Evolutionary conservation across 2,888 invertebrate genomes (phyloP).

Genomic region (Biston betularia): DNA sequence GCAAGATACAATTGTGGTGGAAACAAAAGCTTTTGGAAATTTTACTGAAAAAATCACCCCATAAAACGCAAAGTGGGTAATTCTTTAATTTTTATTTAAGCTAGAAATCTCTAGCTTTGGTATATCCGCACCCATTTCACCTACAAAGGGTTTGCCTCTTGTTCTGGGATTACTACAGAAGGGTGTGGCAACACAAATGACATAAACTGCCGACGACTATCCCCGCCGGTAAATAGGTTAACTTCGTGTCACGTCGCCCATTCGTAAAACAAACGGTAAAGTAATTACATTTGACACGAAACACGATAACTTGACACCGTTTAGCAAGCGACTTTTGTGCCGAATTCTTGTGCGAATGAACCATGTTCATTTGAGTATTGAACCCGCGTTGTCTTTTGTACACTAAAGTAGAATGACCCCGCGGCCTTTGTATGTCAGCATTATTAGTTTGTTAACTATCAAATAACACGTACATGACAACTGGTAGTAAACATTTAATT

Average conservation of each 20-base stretch:
- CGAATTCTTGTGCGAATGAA: constrained; percentile 40
- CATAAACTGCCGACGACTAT: constrained; percentile 53
- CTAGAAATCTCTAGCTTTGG: constrained; percentile 18
- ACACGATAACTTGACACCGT: constrained; percentile 52
- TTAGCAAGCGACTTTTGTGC: constrained; percentile 40
- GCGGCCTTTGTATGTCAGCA: constrained; percentile 25
- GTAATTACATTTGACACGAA: constrained; percentile 62
- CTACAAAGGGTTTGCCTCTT: constrained; percentile 62
- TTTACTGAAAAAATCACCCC: too few relatives aligned
- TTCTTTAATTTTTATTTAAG: background rate
- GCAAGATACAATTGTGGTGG: too few relatives aligned
- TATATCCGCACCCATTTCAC: constrained; percentile 53
- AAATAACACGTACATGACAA: constrained; percentile 14
- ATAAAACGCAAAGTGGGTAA: background rate
- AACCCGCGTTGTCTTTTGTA: constrained; percentile 20
- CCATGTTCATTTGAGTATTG: constrained; percentile 36
- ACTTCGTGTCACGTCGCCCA: constrained; percentile 58
- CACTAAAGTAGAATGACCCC: constrained; percentile 18
- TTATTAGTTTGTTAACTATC: constrained; percentile 31
- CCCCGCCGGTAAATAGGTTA: constrained; percentile 63
- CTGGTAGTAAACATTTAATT: background rate
- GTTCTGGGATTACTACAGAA: constrained; percentile 43
- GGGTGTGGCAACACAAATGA: constrained; percentile 58
- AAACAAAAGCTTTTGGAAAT: too few relatives aligned
- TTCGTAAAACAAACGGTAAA: constrained; percentile 53